phyloP scores from a whole-genome alignment of 2,888 invertebrate species.

The Cryptus armator region DNA sequence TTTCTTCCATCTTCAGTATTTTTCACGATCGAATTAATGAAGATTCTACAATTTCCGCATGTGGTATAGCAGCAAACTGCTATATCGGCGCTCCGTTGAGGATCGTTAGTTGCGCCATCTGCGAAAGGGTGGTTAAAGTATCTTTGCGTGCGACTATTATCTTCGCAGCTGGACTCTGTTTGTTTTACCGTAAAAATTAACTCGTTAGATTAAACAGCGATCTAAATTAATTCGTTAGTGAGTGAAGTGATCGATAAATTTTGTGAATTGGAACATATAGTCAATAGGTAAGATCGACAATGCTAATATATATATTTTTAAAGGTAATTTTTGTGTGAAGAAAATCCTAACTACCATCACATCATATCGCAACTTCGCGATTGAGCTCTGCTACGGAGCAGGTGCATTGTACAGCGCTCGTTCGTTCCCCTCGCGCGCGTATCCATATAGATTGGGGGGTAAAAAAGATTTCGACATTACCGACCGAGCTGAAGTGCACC shows the following conservation, averaged over 20 bases:
- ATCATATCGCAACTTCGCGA: neutral
- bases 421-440: neutral
- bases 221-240: neutral
- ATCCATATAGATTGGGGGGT: slow-evolving; percentile 2
- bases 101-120: slow-evolving; percentile 32
- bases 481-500: neutral
- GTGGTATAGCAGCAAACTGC: neutral
- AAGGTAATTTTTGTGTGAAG: neutral
- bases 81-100: neutral
- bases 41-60: neutral
- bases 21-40: neutral
- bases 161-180: neutral
- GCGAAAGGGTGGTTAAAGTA: slow-evolving; percentile 6
- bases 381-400: neutral
- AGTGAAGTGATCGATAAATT: neutral
- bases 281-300: neutral
- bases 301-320: neutral
- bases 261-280: neutral
- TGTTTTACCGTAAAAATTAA: neutral
- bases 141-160: neutral
- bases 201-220: neutral
- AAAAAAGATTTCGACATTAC: slow-evolving; percentile 16
- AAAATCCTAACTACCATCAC: neutral
- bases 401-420: neutral
- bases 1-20: neutral